phyloP scores from a whole-genome alignment of 2,888 invertebrate species.

The Ormyrus labotus region DNA sequence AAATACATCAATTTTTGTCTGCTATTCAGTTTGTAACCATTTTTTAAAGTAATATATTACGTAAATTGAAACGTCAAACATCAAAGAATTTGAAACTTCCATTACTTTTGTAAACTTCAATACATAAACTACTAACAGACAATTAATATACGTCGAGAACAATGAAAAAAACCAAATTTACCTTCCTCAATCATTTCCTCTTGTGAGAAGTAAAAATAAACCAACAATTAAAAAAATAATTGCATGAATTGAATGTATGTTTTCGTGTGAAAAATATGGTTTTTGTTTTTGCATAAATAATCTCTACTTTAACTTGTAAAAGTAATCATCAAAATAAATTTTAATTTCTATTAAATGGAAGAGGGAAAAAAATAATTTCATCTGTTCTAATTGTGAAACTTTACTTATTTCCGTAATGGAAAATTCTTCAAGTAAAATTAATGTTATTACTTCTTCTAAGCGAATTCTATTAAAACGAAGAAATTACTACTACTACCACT shows the following conservation, averaged over 20 bases:
- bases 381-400: slow-evolving; percentile 43
- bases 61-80: slow-evolving; percentile 43
- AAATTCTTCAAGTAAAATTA: slow-evolving; percentile 49
- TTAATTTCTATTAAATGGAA: no score
- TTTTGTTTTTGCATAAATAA: no score
- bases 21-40: slow-evolving; percentile 31
- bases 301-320: no score
- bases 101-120: slow-evolving; percentile 4
- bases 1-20: slow-evolving; percentile 47
- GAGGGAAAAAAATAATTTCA: slow-evolving; percentile 8
- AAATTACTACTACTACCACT: slow-evolving; percentile 13
- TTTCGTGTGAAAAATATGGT: no score
- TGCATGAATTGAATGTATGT: no score
- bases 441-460: slow-evolving; percentile 45
- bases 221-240: no score
- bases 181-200: background rate
- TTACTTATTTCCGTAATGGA: slow-evolving; percentile 44
- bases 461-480: slow-evolving; percentile 45
- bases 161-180: slow-evolving; percentile 16
- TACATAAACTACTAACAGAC: slow-evolving; percentile 1
- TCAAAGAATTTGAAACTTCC: slow-evolving; percentile 30
- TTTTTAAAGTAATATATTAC: slow-evolving; percentile 31
- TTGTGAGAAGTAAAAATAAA: no score
- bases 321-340: no score
- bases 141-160: slow-evolving; percentile 31